Evolutionary conservation across 2,797 vertebrate genomes (phyloP), one percentile per base, ranked within the genome.

Genomic region (Salarias fasciatus): DNA sequence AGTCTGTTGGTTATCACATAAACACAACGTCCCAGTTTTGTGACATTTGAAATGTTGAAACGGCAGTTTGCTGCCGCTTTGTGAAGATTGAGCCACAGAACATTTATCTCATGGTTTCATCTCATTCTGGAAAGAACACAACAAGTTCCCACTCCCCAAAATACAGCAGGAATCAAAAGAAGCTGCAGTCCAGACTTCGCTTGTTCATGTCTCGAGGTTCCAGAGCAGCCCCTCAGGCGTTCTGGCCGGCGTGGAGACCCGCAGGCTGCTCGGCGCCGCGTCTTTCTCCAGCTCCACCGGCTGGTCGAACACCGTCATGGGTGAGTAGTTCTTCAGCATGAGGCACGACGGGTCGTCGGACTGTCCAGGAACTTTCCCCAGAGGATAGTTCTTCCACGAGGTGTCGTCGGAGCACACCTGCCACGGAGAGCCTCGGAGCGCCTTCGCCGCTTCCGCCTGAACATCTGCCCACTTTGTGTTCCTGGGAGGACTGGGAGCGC

Each of bases 321-420:
- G 89, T 0, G 95, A 93, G 57, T 94, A 96, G 74, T 87, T 93
- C 28, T 96, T 94, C 79, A 95, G 51, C 91, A 98, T 91, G 42
- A 99, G 93, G 74, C 87, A 91, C 4, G 95, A 93, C 0, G 97
- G 96, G 63, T 98, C 96, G 1, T 96, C 95, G 0, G 92, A 93
- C 80, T 99, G 97, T 50, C 95, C 95, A 0, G 96, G 96, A 33
- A 97, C 90, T 71, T 92, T 95, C 13, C 97, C 97, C 36, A 99
- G 85, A 15, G 97, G 94, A 41, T 89, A 95, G 52, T 92, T 88
- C 35, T 89, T 93, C 97, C 97, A 99, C 28, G 63, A 66, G 8
- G 96, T 89, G 55, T 94, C 92, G 72, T 98, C 97, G 64, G 84
- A 68, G 67, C 93, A 90, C 60, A 99, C 79, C 75, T 96, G 94